phyloP scores from a whole-genome alignment of 2,888 invertebrate genomes.

The Entomobrya multifasciata region DNA sequence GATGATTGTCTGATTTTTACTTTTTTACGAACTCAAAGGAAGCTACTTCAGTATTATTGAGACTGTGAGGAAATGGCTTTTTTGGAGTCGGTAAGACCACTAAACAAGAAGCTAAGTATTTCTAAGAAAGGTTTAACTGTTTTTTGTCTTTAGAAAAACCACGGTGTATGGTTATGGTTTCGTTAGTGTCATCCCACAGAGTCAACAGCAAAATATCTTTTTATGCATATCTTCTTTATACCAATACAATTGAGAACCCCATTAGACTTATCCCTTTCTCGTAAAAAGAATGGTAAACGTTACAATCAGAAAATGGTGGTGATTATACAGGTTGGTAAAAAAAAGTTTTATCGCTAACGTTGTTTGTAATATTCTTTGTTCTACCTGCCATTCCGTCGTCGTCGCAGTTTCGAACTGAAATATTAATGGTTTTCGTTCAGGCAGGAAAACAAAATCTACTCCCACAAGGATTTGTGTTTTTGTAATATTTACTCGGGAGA shows the following conservation, averaged over 20 bases:
- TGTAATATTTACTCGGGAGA: background rate
- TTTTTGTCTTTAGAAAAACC: too few relatives aligned
- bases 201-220: background rate
- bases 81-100: too few relatives aligned
- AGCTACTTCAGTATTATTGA: too few relatives aligned
- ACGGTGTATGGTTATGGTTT: too few relatives aligned
- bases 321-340: conserved; percentile 38
- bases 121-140: too few relatives aligned
- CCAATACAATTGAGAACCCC: conserved; percentile 6
- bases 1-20: too few relatives aligned
- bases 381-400: background rate
- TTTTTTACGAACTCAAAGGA: too few relatives aligned
- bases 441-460: background rate
- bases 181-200: conserved; percentile 7
- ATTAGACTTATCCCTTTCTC: conserved; percentile 46
- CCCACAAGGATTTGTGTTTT: conserved; percentile 7
- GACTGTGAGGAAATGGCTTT: too few relatives aligned
- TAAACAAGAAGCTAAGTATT: too few relatives aligned
- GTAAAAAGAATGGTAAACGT: conserved; percentile 18
- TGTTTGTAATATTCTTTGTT: conserved; percentile 24
- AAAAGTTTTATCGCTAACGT: conserved; percentile 26
- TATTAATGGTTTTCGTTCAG: background rate
- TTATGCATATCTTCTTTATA: background rate
- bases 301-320: conserved; percentile 38
- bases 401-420: background rate